Base-by-base conservation (phyloP, 2,797 vertebrate species). In the Lutjanus campechanus region DNA sequence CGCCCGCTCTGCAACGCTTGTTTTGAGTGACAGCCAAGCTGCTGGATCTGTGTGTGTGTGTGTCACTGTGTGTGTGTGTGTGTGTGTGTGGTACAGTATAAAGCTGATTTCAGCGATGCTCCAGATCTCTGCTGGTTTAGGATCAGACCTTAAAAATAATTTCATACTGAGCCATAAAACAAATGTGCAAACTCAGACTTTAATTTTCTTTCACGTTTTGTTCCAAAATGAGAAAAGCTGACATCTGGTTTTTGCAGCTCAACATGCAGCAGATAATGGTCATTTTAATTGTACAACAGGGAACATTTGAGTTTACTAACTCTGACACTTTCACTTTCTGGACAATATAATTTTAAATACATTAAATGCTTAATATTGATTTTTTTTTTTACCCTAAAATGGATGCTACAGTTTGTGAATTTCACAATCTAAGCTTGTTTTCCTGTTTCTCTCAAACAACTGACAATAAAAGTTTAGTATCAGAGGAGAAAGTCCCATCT, bases 1-100 rank as follows among this genome's bases (percentile, higher is more conserved):
- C 66, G 50, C 49, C 59, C 50, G 56, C 65, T 44, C 77, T 64
- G 63, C 59, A 4, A n/a, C 3, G 43, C 63, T 73, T 15, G 55
- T 77, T 76, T 36, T 74, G 85, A 83, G 69, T 85, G 83, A 90
- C 81, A 59, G 88, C 81, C 79, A 69, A 74, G 76, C 49, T 25
- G 11, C 13, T 25, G 76, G 17, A 59, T 58, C 53, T n/a, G n/a
- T 47, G 11, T 73, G 22, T 54, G 55, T 63, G 66, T 59, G 54
- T 53, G 43, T 22, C 60, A 47, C 62, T 63, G 69, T 58, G 73
- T 41, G 69, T 47, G 49, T 71, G 60, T 61, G 59, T 43, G 58
- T 62, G 59, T 62, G 59, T 62, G 29, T 22, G 44, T 54, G 22
- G 19, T 55, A 6, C 46, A 44, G 54, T 1, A 71, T 61, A 41